Evolutionary conservation across 2,113 vertebrate genomes (phyloP).

Genomic region (Campylomormyrus tamandua): DNA sequence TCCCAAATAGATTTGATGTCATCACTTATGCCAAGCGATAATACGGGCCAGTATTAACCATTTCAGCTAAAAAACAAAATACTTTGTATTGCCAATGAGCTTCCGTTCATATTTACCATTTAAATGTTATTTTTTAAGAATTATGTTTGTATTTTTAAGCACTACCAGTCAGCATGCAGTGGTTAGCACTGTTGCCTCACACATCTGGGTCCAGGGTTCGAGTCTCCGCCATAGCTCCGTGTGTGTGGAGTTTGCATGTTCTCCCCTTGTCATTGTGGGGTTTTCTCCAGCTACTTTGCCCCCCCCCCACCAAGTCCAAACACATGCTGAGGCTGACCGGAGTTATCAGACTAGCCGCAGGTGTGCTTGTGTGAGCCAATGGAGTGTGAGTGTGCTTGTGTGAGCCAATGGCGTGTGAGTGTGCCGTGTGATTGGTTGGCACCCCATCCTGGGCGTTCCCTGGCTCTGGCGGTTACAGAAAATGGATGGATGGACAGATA

Average conservation of each 20-base stretch:
- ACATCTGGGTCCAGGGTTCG: background rate
- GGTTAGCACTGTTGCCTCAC: background rate
- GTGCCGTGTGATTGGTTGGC: background rate
- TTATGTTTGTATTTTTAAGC: background rate
- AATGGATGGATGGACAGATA: background rate
- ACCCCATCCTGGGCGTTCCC: background rate
- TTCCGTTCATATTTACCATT: background rate
- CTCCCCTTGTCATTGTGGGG: background rate
- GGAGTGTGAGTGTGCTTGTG: background rate
- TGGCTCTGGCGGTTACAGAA: background rate
- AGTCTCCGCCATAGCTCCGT: background rate
- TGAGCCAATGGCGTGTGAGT: background rate
- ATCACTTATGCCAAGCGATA: slow-evolving; percentile 1
- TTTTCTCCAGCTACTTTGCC: background rate
- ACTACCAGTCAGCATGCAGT: background rate
- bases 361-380: background rate
- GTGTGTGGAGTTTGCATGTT: background rate
- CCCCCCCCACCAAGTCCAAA: background rate
- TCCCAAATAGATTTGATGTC: slow-evolving; percentile 4
- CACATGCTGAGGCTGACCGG: background rate
- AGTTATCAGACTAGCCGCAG: background rate
- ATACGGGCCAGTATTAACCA: background rate
- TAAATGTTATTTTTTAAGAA: background rate
- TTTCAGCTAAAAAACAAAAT: background rate
- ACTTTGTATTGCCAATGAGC: background rate